phyloP scores from a whole-genome alignment of 2,888 invertebrate species.

The Blastobasis adustella region DNA sequence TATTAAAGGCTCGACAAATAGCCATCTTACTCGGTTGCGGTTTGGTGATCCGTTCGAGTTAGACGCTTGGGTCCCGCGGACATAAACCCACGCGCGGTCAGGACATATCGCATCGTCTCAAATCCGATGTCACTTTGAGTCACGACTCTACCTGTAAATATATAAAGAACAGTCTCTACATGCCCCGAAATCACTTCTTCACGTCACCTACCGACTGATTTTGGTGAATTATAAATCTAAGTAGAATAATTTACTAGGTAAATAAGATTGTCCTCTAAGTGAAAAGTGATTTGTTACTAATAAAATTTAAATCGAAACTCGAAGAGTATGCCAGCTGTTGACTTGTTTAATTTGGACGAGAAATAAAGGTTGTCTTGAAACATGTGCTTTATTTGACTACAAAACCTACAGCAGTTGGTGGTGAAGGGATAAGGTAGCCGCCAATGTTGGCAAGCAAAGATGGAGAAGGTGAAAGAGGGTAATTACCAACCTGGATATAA shows the following conservation, averaged over 20 bases:
- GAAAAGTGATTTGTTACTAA: conserved; percentile 58
- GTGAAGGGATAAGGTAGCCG: background rate
- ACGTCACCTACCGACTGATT: conserved; percentile 41
- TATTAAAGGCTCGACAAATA: too few relatives aligned
- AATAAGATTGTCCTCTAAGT: conserved; percentile 37
- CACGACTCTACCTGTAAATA: background rate
- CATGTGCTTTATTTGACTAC: conserved; percentile 26
- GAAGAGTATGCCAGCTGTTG: conserved; percentile 71
- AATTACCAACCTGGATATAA: background rate
- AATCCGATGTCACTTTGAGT: background rate
- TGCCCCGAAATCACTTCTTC: background rate
- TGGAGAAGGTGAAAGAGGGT: background rate
- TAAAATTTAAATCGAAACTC: conserved; percentile 59
- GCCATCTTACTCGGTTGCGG: background rate
- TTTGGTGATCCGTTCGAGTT: background rate
- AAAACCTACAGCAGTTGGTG: background rate
- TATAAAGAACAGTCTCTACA: background rate
- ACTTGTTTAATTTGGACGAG: conserved; percentile 67
- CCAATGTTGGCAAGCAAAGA: too few relatives aligned
- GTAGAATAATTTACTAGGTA: conserved; percentile 44
- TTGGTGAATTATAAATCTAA: conserved; percentile 27
- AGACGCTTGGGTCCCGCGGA: background rate
- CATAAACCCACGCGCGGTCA: background rate
- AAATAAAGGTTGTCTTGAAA: conserved; percentile 72
- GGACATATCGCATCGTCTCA: background rate